Conservation (phyloP, 1,140 invertebrate genomes). For the Oryctes rhinoceros region DNA sequence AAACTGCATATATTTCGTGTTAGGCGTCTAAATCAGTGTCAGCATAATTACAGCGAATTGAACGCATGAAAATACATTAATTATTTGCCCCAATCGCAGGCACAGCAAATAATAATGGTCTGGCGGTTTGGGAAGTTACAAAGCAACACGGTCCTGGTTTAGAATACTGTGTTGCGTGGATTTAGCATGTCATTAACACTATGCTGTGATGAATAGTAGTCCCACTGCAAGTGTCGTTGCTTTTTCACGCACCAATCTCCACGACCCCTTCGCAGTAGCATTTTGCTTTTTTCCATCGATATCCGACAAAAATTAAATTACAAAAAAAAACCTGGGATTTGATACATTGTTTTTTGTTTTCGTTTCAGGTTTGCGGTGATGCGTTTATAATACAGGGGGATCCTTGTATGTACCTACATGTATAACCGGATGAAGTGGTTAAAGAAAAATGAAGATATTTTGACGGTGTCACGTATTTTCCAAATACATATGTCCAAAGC, state of each 20-base stretch:
- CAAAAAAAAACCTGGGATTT: not conserved
- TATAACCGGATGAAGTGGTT: too few relatives aligned
- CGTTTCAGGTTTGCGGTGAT: too few relatives aligned
- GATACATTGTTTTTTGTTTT: too few relatives aligned
- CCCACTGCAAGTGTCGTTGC: conserved; percentile 56
- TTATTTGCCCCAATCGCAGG: conserved; percentile 49
- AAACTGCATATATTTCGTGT: not conserved
- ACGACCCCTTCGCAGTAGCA: conserved; percentile 37
- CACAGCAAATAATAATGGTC: conserved; percentile 40
- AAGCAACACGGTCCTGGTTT: conserved; percentile 38
- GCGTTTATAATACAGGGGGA: too few relatives aligned
- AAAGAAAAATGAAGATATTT: too few relatives aligned
- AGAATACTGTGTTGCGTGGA: conserved; percentile 52
- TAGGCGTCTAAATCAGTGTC: conserved; percentile 4
- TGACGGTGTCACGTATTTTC: too few relatives aligned
- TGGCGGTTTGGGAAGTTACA: not conserved
- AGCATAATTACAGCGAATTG: not conserved
- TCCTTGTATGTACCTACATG: too few relatives aligned
- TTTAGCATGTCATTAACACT: conserved; percentile 59
- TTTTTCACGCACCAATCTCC: conserved; percentile 58
- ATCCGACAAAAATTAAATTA: conserved; percentile 17
- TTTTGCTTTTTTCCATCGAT: conserved; percentile 2
- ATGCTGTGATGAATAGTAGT: conserved; percentile 57
- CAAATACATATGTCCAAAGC: too few relatives aligned
- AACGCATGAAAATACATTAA: conserved; percentile 55